phyloP scores from a whole-genome alignment of 2,888 invertebrate genomes.

The Nematopogon swammerdamellus region DNA sequence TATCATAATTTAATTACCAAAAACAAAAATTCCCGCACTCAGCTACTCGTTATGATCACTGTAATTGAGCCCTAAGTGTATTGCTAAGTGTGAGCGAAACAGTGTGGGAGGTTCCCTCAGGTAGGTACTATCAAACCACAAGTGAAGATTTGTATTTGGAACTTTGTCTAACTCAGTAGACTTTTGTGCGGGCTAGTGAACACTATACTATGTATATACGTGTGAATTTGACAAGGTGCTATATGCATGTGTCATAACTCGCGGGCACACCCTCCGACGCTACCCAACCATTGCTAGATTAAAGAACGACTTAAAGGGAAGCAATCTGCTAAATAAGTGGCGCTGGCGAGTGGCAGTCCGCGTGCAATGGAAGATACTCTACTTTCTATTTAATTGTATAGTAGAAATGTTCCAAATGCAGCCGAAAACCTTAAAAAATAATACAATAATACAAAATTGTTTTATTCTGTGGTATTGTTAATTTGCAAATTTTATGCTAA shows the following conservation, averaged over 20 bases:
- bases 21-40: too few relatives aligned
- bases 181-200: too few relatives aligned
- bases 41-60: too few relatives aligned
- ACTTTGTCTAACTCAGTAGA: too few relatives aligned
- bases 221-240: slow-evolving; percentile 1
- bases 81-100: background rate
- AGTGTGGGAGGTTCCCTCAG: background rate
- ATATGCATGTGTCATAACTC: background rate
- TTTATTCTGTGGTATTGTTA: too few relatives aligned
- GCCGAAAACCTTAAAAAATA: too few relatives aligned
- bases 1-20: too few relatives aligned
- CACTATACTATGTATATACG: too few relatives aligned
- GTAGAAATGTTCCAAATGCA: too few relatives aligned
- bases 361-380: slow-evolving; percentile 23
- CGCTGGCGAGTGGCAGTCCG: slow-evolving; percentile 17
- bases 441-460: too few relatives aligned
- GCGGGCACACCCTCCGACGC: background rate
- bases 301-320: slow-evolving; percentile 56
- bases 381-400: slow-evolving; percentile 13
- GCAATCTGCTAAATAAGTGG: slow-evolving; percentile 57
- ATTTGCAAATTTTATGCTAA: too few relatives aligned
- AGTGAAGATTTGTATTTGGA: background rate
- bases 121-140: background rate
- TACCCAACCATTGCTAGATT: slow-evolving; percentile 40
- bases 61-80: too few relatives aligned